Base-by-base conservation (phyloP, 2,113 vertebrate genomes). In the Struthio camelus region DNA sequence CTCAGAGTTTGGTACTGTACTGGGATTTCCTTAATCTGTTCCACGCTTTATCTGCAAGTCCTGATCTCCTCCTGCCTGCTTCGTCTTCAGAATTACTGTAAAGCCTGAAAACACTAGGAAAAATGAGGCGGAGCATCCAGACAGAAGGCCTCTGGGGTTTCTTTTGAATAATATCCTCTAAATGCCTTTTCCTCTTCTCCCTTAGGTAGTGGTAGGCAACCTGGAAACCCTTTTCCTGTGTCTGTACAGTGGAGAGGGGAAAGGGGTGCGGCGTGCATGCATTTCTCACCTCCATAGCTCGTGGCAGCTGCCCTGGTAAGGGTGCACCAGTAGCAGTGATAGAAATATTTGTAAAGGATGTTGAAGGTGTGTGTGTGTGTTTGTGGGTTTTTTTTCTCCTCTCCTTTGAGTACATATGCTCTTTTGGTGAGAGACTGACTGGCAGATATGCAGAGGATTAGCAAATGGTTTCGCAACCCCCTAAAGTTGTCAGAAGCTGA, bases 271-370 rank as follows among this genome's bases (percentile, higher is more conserved):
- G 56, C 38, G 79, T 34, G 13, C 28, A 6, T 0, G 1, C 1
- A 0, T 13, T 1, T 69, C 6, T 64, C 13, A 0, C 40, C 32
- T 56, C 81, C 50, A 34, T 9, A 25, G 56, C 30, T 85, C 0
- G 0, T 44, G 64, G 8, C 48, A 73, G 14, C 40, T 34, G 51
- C 9, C 24, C 3, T 34, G 80, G 11, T 23, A 70, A 67, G 32
- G 59, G 8, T 10, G 23, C 23, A 38, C 22, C 53, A 51, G 67
- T 27, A 71, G 61, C 54, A 81, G 53, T 9, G 3, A 0, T 59
- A 70, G 53, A 51, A 32, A 9, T 64, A 10, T 36, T 69, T 50
- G 11, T 27, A 38, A 24, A 93, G 46, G 59, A 8, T 3, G 8
- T 11, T 54, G n/a, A 75, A 58, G 5, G n/a, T n/a, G n/a, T n/a